A percentile compares a stretch with the other conserved stretches of the same genome.
These are phyloP conservation scores for Cheilosia vernalis DNA, from an alignment of 2,888 invertebrate genomes.

Conservation along the genomic window DNA sequence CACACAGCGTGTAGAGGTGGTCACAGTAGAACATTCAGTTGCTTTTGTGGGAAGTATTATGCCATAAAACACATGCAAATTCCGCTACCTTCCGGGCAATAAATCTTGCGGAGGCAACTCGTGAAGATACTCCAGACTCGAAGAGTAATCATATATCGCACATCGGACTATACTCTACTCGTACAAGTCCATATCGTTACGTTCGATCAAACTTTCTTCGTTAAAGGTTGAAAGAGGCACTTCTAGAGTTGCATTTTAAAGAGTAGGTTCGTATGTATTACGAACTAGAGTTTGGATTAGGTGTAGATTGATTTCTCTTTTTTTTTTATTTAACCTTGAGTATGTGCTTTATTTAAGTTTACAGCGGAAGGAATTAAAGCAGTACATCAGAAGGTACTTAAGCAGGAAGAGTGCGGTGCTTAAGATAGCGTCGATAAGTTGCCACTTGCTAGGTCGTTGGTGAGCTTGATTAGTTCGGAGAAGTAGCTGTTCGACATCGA, in stretches of 20 bases:
- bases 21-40: constrained; percentile 34
- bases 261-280: neutral
- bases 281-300: constrained; percentile 8
- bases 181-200: constrained; percentile 34
- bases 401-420: neutral
- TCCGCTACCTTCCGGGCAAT: constrained; percentile 64
- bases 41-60: constrained; percentile 61
- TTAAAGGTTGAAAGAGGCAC: constrained; percentile 41
- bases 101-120: constrained; percentile 52
- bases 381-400: constrained; percentile 5
- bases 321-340: constrained; percentile 1
- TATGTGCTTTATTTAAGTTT: neutral
- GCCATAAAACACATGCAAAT: constrained; percentile 72
- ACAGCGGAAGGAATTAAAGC: neutral
- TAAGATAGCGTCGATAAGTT: constrained; percentile 11
- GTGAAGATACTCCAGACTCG: constrained; percentile 37
- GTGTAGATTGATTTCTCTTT: constrained; percentile 2
- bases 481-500: neutral
- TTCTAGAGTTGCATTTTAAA: constrained; percentile 44
- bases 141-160: constrained; percentile 27
- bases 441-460: constrained; percentile 6
- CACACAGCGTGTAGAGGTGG: constrained; percentile 19
- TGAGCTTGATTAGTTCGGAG: neutral
- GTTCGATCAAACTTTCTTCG: constrained; percentile 64
- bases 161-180: neutral